Percentiles rank a stretch among this genome's conserved stretches.
Evolutionary conservation across 2,797 vertebrate species (phyloP).

Genomic region (Sebastes goodei): DNA sequence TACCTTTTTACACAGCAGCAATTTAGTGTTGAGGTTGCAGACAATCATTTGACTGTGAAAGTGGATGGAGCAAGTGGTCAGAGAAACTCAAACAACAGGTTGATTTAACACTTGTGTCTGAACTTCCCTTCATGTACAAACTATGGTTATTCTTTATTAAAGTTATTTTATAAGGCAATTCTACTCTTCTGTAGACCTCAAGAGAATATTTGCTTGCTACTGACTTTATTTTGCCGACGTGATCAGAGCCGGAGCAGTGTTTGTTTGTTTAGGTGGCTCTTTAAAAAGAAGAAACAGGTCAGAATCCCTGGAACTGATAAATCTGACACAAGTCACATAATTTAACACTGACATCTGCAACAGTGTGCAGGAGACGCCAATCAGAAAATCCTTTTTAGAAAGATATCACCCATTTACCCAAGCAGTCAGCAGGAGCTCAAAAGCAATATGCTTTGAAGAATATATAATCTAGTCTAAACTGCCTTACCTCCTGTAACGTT

Average conservation of each 20-base stretch:
- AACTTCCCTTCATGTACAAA: constrained; percentile 13
- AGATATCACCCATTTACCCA: constrained; percentile 51
- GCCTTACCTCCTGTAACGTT: background rate
- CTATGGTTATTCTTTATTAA: constrained; percentile 14
- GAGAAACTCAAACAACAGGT: background rate
- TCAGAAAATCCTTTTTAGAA: constrained; percentile 47
- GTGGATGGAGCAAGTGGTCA: background rate
- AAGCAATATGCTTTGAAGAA: constrained; percentile 27
- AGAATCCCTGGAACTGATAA: constrained; percentile 29
- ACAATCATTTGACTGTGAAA: constrained; percentile 11
- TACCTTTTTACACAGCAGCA: background rate
- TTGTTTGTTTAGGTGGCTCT: constrained; percentile 10
- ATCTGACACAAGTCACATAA: constrained; percentile 12
- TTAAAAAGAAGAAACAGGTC: constrained; percentile 1
- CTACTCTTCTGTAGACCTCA: background rate
- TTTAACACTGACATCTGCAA: constrained; percentile 49
- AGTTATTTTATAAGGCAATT: background rate
- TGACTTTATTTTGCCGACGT: constrained; percentile 14
- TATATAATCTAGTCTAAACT: background rate
- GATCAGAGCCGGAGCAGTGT: constrained; percentile 1
- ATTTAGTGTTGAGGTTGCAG: constrained; percentile 1
- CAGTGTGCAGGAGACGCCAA: constrained; percentile 21
- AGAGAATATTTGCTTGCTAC: background rate
- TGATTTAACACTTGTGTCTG: constrained; percentile 29
- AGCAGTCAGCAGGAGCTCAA: constrained; percentile 31